Evolutionary conservation across 2,888 invertebrate species (phyloP).

Genomic region (Phyllotreta striolata): DNA sequence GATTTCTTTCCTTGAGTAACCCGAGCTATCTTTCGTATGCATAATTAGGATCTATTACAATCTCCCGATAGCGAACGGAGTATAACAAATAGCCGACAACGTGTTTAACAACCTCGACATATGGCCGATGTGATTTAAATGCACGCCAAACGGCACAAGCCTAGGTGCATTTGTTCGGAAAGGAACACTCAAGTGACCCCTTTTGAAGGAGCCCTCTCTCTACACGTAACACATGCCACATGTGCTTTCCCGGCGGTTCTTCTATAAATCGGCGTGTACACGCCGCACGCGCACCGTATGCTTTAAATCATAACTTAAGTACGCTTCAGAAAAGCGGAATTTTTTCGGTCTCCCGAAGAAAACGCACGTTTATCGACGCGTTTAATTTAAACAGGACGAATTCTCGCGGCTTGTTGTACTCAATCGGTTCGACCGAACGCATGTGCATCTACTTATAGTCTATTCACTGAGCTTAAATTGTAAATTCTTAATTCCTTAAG

Average conservation of each 20-base stretch:
- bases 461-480: no score
- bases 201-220: constrained; percentile 22
- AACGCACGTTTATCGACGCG: no score
- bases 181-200: constrained; percentile 25
- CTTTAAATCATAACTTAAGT: constrained; percentile 16
- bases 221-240: constrained; percentile 31
- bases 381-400: no score
- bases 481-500: no score
- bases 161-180: constrained; percentile 9
- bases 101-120: constrained; percentile 9
- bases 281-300: constrained; percentile 11
- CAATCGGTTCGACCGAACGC: no score
- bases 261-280: constrained; percentile 16
- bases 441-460: no score
- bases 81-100: constrained; percentile 6
- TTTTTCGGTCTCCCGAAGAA: neutral
- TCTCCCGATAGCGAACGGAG: neutral
- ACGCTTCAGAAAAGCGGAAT: neutral
- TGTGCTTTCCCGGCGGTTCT: constrained; percentile 13
- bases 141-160: constrained; percentile 35
- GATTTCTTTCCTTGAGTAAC: no score
- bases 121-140: constrained; percentile 19
- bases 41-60: no score
- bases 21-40: no score
- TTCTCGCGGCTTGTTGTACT: no score